Evolutionary conservation across 2,888 invertebrate species (phyloP).

Genomic region (Crioceris asparagi): DNA sequence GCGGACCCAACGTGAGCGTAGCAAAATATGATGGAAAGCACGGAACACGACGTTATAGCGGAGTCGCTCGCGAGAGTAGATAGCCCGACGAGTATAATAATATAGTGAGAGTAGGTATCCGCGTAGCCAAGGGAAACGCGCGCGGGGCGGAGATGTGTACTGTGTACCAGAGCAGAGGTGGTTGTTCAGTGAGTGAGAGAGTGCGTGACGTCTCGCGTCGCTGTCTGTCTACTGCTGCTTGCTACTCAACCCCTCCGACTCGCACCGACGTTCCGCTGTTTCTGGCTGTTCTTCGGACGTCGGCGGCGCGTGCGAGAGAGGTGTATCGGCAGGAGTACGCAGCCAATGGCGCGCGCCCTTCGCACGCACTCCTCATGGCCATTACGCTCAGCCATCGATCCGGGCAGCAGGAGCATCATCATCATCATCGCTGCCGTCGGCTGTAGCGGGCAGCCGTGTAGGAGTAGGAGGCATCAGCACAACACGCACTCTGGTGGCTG

Average conservation of each 20-base stretch:
- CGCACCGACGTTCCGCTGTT: constrained; percentile 31
- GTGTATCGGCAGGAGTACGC: constrained; percentile 29
- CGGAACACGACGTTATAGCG: too few species aligned
- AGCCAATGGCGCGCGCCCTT: constrained; percentile 35
- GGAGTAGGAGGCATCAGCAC: background rate
- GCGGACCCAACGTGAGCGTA: too few species aligned
- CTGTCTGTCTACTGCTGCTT: too few species aligned
- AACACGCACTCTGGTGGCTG: background rate
- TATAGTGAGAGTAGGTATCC: background rate
- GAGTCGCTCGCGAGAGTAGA: too few species aligned
- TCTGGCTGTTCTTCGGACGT: too few species aligned
- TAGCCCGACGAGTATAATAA: too few species aligned
- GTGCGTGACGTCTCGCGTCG: background rate
- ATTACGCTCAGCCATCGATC: constrained; percentile 36
- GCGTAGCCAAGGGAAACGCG: constrained; percentile 11
- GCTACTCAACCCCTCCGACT: constrained; percentile 21
- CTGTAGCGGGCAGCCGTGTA: background rate
- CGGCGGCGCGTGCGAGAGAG: constrained; percentile 12
- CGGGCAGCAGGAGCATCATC: constrained; percentile 7
- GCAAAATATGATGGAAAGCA: too few species aligned
- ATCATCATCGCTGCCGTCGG: too few species aligned
- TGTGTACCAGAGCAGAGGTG: too few species aligned
- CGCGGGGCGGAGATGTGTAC: constrained; percentile 9
- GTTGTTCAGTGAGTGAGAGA: background rate
- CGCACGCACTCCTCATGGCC: constrained; percentile 38